phyloP scores from a whole-genome alignment of 1,140 invertebrate species.

The Pseudachorutes palmiensis region DNA sequence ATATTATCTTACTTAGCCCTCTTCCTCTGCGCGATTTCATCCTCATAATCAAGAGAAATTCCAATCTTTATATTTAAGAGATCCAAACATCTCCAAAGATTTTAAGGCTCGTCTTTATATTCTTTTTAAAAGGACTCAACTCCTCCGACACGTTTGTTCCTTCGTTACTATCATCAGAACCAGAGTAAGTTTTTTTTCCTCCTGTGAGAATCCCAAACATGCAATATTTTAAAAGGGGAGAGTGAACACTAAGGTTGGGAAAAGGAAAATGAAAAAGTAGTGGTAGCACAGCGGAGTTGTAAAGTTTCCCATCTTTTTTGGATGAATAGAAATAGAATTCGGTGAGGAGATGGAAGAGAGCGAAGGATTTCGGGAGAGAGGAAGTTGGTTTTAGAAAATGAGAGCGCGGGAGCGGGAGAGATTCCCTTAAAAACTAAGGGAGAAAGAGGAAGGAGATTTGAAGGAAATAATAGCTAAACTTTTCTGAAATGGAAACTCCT shows the following conservation, averaged over 20 bases:
- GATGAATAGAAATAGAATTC: not conserved
- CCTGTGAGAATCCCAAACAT: not conserved
- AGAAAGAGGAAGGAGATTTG: not conserved
- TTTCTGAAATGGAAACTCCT: not conserved
- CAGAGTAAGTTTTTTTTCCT: not conserved
- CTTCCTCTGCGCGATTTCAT: no score
- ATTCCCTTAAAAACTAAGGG: not conserved
- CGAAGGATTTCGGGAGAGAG: slow-evolving; percentile 2
- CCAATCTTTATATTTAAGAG: no score
- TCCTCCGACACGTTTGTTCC: no score
- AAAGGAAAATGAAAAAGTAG: no score
- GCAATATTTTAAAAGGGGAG: not conserved
- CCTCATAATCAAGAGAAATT: not conserved
- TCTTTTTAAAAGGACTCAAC: no score
- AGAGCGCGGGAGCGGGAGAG: not conserved
- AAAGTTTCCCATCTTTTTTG: not conserved
- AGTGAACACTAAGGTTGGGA: not conserved
- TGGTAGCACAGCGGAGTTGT: not conserved
- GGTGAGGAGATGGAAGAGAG: not conserved
- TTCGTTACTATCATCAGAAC: no score
- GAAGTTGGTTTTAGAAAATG: not conserved
- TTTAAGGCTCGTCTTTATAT: not conserved
- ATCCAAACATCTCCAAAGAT: not conserved
- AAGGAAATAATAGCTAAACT: not conserved
- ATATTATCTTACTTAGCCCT: no score